Conservation (phyloP, 2,113 vertebrate genomes). For the Rhadina sibilatrix region DNA sequence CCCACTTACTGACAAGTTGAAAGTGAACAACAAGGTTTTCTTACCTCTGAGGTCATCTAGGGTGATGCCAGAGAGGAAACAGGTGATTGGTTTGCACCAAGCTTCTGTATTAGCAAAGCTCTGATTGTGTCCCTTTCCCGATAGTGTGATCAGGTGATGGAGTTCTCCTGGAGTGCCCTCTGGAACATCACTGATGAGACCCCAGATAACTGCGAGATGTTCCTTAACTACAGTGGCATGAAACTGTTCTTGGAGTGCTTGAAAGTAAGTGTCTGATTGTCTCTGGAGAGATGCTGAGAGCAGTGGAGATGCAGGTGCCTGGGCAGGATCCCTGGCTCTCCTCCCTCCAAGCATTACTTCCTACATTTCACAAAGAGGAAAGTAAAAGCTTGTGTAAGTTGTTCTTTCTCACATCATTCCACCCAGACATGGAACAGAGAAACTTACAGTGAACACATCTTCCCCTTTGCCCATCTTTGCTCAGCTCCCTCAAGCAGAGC, state of each 20-base stretch:
- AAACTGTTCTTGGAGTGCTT: conserved; percentile 95
- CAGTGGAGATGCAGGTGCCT: not conserved
- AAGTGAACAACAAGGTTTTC: not conserved
- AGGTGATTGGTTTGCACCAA: not conserved
- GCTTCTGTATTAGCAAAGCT: not conserved
- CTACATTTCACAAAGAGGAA: not conserved
- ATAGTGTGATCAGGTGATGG: conserved; percentile 99
- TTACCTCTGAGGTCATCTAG: not conserved
- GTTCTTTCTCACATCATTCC: not conserved
- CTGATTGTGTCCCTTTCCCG: not conserved
- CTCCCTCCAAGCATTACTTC: not conserved
- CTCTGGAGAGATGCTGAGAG: not conserved
- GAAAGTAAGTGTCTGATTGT: conserved; percentile 75
- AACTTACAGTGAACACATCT: not conserved
- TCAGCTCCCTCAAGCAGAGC: not conserved
- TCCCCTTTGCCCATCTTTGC: not conserved
- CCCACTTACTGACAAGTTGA: not conserved
- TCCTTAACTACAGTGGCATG: conserved; percentile 95
- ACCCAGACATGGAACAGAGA: not conserved
- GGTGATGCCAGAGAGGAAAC: not conserved
- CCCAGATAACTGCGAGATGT: conserved; percentile 98
- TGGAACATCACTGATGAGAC: conserved; percentile 99
- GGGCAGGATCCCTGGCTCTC: not conserved
- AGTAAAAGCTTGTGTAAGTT: not conserved
- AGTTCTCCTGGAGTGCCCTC: conserved; percentile 98